phyloP scores from a whole-genome alignment of 2,888 invertebrate genomes.

The Brenthis daphne region DNA sequence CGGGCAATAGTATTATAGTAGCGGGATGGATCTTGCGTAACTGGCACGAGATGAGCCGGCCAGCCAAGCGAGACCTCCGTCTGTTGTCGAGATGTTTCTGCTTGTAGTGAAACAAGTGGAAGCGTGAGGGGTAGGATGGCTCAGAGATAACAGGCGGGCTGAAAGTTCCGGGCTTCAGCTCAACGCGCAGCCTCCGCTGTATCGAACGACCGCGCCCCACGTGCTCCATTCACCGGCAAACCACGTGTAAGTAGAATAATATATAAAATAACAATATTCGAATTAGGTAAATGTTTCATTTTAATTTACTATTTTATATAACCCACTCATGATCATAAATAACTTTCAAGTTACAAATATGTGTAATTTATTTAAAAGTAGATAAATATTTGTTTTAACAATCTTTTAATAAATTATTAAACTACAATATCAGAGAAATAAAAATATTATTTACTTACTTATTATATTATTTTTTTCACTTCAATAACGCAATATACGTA shows the following conservation, averaged over 20 bases:
- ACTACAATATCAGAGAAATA: too few species aligned
- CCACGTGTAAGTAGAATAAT: constrained; percentile 46
- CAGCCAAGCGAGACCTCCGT: constrained; percentile 54
- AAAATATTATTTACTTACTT: too few species aligned
- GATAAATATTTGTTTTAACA: too few species aligned
- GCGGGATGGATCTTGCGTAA: constrained; percentile 52
- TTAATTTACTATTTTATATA: too few species aligned
- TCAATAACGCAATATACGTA: too few species aligned
- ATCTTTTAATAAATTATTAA: too few species aligned
- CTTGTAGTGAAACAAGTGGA: constrained; percentile 22
- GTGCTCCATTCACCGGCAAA: constrained; percentile 52
- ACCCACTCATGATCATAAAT: too few species aligned
- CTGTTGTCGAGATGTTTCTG: constrained; percentile 43
- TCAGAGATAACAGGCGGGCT: constrained; percentile 53
- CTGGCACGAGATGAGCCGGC: constrained; percentile 51
- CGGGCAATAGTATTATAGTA: constrained; percentile 51
- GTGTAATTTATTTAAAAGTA: too few species aligned
- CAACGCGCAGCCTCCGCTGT: constrained; percentile 58
- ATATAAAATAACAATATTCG: constrained; percentile 2
- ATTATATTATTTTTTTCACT: too few species aligned
- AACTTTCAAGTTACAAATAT: too few species aligned
- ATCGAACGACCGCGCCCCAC: constrained; percentile 57
- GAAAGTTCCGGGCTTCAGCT: constrained; percentile 50
- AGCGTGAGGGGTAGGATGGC: constrained; percentile 43
- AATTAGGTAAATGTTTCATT: not conserved